A percentile compares a stretch with the other conserved stretches of the same genome.
Evolutionary conservation across 2,113 vertebrate genomes (phyloP).

Genomic region (Brevimyrus niger): DNA sequence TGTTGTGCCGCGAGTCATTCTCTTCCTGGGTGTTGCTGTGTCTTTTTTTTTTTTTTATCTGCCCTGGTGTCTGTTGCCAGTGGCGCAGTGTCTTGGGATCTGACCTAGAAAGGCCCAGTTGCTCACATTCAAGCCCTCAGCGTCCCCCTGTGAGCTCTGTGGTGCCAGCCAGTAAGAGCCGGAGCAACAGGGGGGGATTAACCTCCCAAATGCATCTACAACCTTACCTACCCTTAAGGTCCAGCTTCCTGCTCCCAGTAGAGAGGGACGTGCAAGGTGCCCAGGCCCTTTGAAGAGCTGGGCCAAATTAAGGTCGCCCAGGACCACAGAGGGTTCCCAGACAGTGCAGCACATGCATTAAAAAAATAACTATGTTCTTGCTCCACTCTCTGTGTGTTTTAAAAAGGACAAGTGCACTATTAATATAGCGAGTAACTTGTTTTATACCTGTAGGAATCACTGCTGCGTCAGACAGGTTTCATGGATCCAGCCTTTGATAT

Average conservation of each 20-base stretch:
- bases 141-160: not conserved
- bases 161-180: not conserved
- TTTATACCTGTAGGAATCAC: constrained; percentile 12
- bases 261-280: not conserved
- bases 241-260: not conserved
- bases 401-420: not conserved
- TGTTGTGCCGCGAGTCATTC: not conserved
- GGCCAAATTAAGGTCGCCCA: not conserved
- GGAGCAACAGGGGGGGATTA: not conserved
- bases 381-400: not conserved
- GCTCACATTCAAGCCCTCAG: constrained; percentile 6
- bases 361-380: not conserved
- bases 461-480: constrained; percentile 1
- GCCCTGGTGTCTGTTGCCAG: not conserved
- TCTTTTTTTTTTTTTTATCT: constrained; percentile 7
- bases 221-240: not conserved
- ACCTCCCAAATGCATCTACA: not conserved
- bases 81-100: constrained; percentile 16
- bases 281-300: not conserved
- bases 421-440: not conserved
- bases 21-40: not conserved
- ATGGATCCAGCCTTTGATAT: not conserved
- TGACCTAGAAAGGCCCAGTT: constrained; percentile 26
- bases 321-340: not conserved
- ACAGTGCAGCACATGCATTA: not conserved